Base-by-base conservation (phyloP, 2,797 vertebrate species). In the Mallotus villosus region DNA sequence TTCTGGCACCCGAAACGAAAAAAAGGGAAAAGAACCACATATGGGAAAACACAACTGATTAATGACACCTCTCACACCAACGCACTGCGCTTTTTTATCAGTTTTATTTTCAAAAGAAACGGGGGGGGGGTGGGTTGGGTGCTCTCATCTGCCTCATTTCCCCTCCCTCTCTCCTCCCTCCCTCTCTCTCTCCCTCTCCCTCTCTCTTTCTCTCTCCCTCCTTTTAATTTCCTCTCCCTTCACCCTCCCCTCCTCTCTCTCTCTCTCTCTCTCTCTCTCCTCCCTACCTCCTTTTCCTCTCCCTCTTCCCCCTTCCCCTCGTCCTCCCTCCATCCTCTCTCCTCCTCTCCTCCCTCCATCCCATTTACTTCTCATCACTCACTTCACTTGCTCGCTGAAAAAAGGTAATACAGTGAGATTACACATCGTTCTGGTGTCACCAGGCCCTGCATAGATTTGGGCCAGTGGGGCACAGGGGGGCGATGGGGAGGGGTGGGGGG, bases 351-450 rank as follows among this genome's bases (percentile, higher is more conserved):
- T 73, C 80, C 73, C 85, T 83, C 82, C 86, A 77, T 75, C 51
- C 80, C 77, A 81, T 84, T 87, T 84, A 74, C 55, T 67, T 83
- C 84, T 71, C 82, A 90, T 91, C 88, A 85, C 87, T 90, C 89
- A 89, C 84, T 81, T 80, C 46, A 71, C 75, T 74, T 86, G 79
- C 73, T 84, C 80, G 83, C 66, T 69, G 78, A 84, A 83, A 81
- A 70, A 29, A 49, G 53, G 82, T 86, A 88, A 87, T 77, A 67
- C 79, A 87, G 89, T 81, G 81, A 84, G 87, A 92, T 91, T 88
- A 85, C 87, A 88, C 87, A 89, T 91, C 87, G 84, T 74, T 77
- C 61, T 78, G 82, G 84, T 86, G 85, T 89, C 85, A 80, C 70
- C 71, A 83, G 81, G 77, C 72, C 37, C 63, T 6, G 78, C 81